phyloP scores from a whole-genome alignment of 2,888 invertebrate genomes.

The Prenolepis imparis region DNA sequence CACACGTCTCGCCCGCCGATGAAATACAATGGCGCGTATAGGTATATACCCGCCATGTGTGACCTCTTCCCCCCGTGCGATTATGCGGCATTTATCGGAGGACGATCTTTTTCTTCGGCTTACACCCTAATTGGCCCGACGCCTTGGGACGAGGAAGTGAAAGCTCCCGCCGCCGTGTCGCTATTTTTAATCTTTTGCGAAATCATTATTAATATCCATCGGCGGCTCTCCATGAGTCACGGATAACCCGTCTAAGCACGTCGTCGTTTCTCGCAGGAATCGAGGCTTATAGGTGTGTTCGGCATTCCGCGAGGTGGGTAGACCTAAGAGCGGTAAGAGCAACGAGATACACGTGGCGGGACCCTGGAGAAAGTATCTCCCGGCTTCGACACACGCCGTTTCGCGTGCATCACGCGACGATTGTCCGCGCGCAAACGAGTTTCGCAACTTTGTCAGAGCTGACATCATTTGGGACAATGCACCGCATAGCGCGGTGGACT shows the following conservation, averaged over 20 bases:
- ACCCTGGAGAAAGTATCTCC: constrained; percentile 7
- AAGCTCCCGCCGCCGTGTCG: constrained; percentile 57
- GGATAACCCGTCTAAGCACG: constrained; percentile 65
- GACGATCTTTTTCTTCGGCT: constrained; percentile 56
- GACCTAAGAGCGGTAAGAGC: constrained; percentile 63
- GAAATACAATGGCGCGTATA: constrained; percentile 61
- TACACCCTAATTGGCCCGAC: constrained; percentile 69
- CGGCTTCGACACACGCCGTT: constrained; percentile 18
- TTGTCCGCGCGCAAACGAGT: constrained; percentile 77
- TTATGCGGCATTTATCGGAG: constrained; percentile 60
- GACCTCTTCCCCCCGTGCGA: constrained; percentile 50
- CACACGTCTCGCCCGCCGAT: constrained; percentile 59
- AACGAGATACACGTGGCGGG: constrained; percentile 63
- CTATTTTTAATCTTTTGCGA: constrained; percentile 54
- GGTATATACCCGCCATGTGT: not conserved
- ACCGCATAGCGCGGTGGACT: constrained; percentile 74
- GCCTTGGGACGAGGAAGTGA: constrained; percentile 67
- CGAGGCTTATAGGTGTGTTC: constrained; percentile 75
- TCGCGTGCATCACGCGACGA: constrained; percentile 61
- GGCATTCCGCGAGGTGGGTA: constrained; percentile 78
- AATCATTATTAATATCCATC: constrained; percentile 74
- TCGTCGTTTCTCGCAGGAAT: constrained; percentile 59
- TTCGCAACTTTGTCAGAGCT: constrained; percentile 72
- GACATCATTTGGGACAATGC: constrained; percentile 81
- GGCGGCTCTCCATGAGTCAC: constrained; percentile 74